Percentiles rank a stretch among this genome's conserved stretches.
These are phyloP conservation scores for Rotaria sp. DNA, from an alignment of 2,888 invertebrate genomes.

Conservation along the genomic window DNA sequence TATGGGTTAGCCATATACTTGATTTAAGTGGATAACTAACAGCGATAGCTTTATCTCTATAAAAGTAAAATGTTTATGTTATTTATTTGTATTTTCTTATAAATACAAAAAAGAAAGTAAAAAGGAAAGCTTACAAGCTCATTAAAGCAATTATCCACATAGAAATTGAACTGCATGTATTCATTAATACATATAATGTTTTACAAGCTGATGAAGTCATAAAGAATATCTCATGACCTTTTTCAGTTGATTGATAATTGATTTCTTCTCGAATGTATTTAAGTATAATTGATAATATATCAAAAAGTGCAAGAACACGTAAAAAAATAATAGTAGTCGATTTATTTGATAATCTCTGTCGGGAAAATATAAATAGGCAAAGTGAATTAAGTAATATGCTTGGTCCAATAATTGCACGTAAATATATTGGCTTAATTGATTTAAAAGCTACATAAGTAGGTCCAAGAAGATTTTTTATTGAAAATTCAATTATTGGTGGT, in stretches of 20 bases:
- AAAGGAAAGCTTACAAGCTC: not conserved
- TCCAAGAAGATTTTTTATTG: not conserved
- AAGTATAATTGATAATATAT: not conserved
- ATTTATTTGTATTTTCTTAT: not conserved
- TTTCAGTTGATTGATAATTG: not conserved
- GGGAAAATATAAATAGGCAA: not conserved
- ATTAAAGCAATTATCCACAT: not conserved
- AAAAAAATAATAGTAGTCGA: not conserved
- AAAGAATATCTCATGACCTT: not conserved
- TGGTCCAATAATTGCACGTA: not conserved
- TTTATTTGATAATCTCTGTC: not conserved
- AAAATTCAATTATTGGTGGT: not conserved
- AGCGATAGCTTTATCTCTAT: conserved; percentile 17
- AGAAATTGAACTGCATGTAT: not conserved
- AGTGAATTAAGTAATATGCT: not conserved
- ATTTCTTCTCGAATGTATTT: conserved; percentile 17
- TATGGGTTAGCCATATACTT: not conserved
- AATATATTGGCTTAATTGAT: not conserved
- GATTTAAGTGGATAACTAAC: not conserved
- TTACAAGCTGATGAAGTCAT: not conserved
- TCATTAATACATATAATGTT: not conserved
- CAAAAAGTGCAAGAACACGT: not conserved
- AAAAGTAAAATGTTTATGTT: not conserved
- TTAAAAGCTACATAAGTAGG: not conserved
- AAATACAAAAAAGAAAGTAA: too few relatives aligned